Conservation (phyloP, 2,113 vertebrate species). For the Microcebus tavaratra region DNA sequence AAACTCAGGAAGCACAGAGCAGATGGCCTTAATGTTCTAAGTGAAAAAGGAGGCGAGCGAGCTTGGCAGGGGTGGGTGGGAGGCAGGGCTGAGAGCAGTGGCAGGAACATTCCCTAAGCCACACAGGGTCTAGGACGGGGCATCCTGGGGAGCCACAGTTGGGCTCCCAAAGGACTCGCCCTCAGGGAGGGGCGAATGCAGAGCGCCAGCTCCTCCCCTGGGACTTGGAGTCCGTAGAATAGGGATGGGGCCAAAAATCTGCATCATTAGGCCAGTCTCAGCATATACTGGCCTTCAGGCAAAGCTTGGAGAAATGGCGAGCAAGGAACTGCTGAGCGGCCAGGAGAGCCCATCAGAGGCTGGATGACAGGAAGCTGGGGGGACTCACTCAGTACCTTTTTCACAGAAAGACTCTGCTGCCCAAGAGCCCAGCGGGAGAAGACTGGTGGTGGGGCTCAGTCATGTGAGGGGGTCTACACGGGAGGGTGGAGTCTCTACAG, state of each 20-base stretch:
- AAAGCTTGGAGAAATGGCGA: background rate
- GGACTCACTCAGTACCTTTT: background rate
- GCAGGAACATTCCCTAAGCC: background rate
- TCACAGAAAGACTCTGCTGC: background rate
- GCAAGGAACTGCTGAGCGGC: background rate
- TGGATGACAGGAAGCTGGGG: accelerated
- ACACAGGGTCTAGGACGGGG: background rate
- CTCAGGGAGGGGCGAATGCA: background rate
- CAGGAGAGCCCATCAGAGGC: background rate
- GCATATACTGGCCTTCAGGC: background rate
- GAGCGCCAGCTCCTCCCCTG: background rate
- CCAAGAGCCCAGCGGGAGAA: background rate
- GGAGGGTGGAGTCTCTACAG: background rate
- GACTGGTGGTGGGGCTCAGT: accelerated
- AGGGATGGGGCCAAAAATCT: background rate
- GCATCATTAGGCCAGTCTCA: background rate
- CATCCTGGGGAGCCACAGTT: background rate
- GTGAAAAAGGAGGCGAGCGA: background rate
- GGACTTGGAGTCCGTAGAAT: background rate
- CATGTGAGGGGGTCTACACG: accelerated
- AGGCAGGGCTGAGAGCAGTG: background rate
- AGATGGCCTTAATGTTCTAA: slow-evolving; percentile 52
- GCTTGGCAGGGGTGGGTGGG: background rate
- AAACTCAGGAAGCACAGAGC: background rate
- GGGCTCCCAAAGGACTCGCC: background rate